Percentiles rank a stretch among this genome's conserved stretches.
phyloP scores from a whole-genome alignment of 2,888 invertebrate species.

The Nomada goodeniana region DNA sequence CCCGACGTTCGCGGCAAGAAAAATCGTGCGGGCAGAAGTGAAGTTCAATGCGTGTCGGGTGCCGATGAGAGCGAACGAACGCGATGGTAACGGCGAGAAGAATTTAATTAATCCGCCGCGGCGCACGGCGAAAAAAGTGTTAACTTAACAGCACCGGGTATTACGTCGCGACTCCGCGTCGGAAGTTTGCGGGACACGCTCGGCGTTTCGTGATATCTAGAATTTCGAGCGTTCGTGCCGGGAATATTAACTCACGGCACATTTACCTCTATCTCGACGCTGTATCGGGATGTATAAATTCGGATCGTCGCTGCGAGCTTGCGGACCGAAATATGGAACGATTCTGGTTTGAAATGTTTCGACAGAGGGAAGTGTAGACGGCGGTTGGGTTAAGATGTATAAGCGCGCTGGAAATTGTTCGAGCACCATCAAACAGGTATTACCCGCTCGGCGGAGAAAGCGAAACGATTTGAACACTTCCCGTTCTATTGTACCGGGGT shows the following conservation, averaged over 20 bases:
- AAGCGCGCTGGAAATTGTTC: slow-evolving; percentile 41
- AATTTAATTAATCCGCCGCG: neutral
- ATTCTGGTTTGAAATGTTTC: slow-evolving; percentile 31
- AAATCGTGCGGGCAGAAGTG: neutral
- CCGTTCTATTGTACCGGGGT: slow-evolving; percentile 2
- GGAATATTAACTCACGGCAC: slow-evolving; percentile 65
- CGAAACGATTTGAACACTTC: slow-evolving; percentile 20
- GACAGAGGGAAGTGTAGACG: neutral
- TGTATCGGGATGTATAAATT: slow-evolving; percentile 49
- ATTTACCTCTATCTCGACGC: slow-evolving; percentile 51
- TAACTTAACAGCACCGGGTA: slow-evolving; percentile 8
- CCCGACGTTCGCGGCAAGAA: no score
- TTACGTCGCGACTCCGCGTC: slow-evolving; percentile 17
- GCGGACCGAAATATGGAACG: slow-evolving; percentile 28
- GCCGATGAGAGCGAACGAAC: slow-evolving; percentile 1
- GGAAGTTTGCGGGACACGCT: slow-evolving; percentile 34
- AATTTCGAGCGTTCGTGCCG: slow-evolving; percentile 59
- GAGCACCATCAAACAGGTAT: slow-evolving; percentile 43
- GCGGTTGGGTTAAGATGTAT: slow-evolving; percentile 10
- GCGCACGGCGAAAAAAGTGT: neutral
- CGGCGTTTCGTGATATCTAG: slow-evolving; percentile 47
- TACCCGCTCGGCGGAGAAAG: slow-evolving; percentile 13
- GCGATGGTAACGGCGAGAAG: slow-evolving; percentile 1
- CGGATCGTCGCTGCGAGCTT: slow-evolving; percentile 34
- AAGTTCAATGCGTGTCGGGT: slow-evolving; percentile 20